A percentile compares a stretch with the other conserved stretches of the same genome.
Evolutionary conservation across 2,113 vertebrate genomes (phyloP).

Genomic region (Chunga burmeisteri): DNA sequence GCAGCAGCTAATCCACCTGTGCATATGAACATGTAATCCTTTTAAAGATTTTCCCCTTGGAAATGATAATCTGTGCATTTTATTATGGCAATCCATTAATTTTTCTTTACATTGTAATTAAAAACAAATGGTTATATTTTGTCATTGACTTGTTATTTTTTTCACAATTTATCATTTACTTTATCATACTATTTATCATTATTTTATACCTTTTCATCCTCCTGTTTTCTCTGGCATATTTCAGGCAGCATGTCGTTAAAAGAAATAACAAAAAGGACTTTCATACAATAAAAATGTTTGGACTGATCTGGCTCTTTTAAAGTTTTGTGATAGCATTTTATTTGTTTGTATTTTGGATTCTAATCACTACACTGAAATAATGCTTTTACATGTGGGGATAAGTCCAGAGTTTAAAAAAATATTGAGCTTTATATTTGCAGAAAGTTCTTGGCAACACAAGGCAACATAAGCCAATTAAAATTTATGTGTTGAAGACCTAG

Average conservation of each 20-base stretch:
- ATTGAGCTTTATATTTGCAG: conserved; percentile 26
- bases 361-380: neutral
- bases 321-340: neutral
- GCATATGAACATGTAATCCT: conserved; percentile 28
- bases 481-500: neutral
- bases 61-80: conserved; percentile 21
- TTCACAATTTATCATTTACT: neutral
- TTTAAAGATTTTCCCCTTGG: conserved; percentile 47
- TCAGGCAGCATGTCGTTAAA: neutral
- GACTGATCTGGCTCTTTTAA: neutral
- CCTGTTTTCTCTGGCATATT: neutral
- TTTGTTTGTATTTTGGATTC: neutral
- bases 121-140: neutral
- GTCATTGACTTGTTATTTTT: neutral
- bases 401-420: neutral
- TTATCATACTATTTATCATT: neutral
- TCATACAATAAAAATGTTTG: neutral
- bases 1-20: conserved; percentile 18
- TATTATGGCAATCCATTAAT: neutral
- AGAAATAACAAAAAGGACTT: neutral
- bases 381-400: conserved; percentile 34
- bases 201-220: neutral
- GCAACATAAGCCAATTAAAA: conserved; percentile 47
- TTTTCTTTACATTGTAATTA: neutral
- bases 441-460: conserved; percentile 6